phyloP scores from a whole-genome alignment of 2,797 vertebrate genomes.

The Hybognathus amarus region DNA sequence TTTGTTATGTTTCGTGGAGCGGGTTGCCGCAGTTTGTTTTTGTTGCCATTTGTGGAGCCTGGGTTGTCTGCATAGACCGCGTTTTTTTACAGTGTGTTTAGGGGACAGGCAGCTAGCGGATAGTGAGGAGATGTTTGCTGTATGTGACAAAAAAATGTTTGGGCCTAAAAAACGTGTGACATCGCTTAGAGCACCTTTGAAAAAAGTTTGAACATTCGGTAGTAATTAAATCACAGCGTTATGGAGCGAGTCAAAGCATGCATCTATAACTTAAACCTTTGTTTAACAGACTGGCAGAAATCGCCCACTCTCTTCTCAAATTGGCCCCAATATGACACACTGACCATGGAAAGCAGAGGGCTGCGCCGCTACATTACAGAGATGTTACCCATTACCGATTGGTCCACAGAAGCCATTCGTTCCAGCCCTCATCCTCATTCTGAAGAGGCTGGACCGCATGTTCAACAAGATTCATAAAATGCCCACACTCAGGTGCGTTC shows the following conservation, averaged over 20 bases:
- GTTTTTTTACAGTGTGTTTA: no score
- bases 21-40: no score
- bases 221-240: neutral
- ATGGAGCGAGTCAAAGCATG: neutral
- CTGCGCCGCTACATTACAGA: constrained; percentile 96
- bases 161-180: no score
- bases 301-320: constrained; percentile 96
- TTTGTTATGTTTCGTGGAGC: no score
- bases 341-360: constrained; percentile 98
- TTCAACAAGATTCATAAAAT: constrained; percentile 99
- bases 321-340: constrained; percentile 96
- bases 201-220: neutral
- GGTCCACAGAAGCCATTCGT: constrained; percentile 94
- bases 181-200: no score
- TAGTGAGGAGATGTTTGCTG: no score
- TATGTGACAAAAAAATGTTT: no score
- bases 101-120: no score
- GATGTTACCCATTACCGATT: constrained; percentile 98
- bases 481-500: constrained; percentile 97
- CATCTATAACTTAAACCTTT: neutral
- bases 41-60: no score
- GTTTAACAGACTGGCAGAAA: constrained; percentile 89
- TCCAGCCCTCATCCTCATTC: constrained; percentile 98
- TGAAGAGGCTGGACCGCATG: constrained; percentile 99
- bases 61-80: no score